Evolutionary conservation across 2,113 vertebrate species (phyloP), one percentile per base, ranked within the genome.

Genomic region (Spilogale gracilis): DNA sequence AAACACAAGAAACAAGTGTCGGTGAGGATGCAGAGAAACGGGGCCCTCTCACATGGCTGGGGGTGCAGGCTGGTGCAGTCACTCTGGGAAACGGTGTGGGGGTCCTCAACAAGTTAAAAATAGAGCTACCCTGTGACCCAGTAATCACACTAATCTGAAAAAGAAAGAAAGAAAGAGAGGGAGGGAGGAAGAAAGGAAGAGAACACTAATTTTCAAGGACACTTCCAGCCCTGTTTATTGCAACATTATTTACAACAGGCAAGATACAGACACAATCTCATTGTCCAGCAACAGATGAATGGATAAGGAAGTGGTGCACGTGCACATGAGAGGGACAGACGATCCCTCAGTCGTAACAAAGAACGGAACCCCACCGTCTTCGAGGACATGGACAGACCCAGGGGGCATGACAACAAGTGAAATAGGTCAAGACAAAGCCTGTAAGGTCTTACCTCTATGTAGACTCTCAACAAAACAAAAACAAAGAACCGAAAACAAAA

Each of bases 251-350:
- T 76, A 45, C 43, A 27, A 76, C 45, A 16, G 23, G 43, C 73
- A 48, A 48, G 73, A 76, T 48, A 9, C 8, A 23, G 73, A 48
- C 27, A 76, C 23, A 4, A 27, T 8, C 73, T 27, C 48, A 48
- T 27, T 76, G 23, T 48, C 43, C 71, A 13, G 0, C 3, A 12
- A 4, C 45, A 25, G 73, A 45, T 48, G 45, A 48, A 25, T 4
- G 73, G 73, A 76, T 48, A 27, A 27, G 16, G 9, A 76, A 3
- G 1, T 2, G 13, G 23, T 27, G 11, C 0, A 2, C 2, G 2
- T 9, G 0, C n/a, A 12, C 38, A 38, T 38, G 38, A 38, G 38
- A 38, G 38, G 38, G 38, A 38, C 38, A 38, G 38, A 38, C 38
- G 38, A 38, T 38, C 38, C 38, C 38, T 74, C 45, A 48, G 73